Evolutionary conservation across 1,140 invertebrate species (phyloP), one percentile per base, ranked within the genome.

Genomic region (Drosophila bipectinata): DNA sequence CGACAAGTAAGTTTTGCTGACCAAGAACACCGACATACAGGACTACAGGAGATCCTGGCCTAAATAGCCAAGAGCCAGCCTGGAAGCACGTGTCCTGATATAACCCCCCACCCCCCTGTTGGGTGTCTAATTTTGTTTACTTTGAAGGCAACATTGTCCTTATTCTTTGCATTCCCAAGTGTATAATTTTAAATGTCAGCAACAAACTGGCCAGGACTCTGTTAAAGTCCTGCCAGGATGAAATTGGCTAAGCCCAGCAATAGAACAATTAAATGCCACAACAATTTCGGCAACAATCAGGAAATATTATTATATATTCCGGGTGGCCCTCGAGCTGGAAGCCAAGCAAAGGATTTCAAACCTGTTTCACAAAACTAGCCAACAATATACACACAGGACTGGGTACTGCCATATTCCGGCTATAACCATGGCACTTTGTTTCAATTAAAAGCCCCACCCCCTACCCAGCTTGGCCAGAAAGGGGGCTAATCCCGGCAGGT

Each of bases 181-280:
- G 83, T 83, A 72, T 88, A 69, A 79, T 87, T 87, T 87, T 77
- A 88, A 87, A 88, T 87, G 83, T 82, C 83, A 87, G 83, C 83
- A 85, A 64, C 77, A 64, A 72, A 78, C 4, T 37, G 72, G 76
- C 41, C 61, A 10, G 56, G 63, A 72, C 64, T 78, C 76, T 57
- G 60, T 74, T 87, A 54, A 88, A 81, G 63, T 21, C 21, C 67
- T 74, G n/a, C 21, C n/a, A 3, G 14, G 4, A 30, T 21, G 53
- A 54, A 60, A 51, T 6, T 7, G 5, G 6, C 49, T 24, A 21
- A 8, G 5, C 41, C 15, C 4, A 2, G 39, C 49, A 30, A 55
- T 18, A 41, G 14, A 48, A 55, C 62, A 69, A 69, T 68, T 49
- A 57, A 69, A 68, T 49, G 62, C 51, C 66, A 56, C 21, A 51